Evolutionary conservation across 2,797 vertebrate genomes (phyloP).

Genomic region (Pantherophis vulpinus): DNA sequence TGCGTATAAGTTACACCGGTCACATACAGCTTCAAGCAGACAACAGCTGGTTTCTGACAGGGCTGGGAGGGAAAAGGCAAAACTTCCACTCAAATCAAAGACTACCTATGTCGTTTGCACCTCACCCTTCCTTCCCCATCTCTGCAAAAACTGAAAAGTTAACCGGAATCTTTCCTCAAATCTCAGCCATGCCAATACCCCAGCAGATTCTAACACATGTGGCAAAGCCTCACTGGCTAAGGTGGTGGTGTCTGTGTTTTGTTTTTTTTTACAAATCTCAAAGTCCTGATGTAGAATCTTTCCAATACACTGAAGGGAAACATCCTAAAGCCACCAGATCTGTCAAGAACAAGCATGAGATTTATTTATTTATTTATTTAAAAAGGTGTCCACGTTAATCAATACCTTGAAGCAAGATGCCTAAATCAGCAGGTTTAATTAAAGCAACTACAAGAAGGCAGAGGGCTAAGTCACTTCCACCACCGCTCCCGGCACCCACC

Average conservation of each 20-base stretch:
- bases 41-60: background rate
- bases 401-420: background rate
- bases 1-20: constrained; percentile 30
- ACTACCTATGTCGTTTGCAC: background rate
- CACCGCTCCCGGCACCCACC: background rate
- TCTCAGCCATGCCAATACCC: background rate
- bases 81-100: constrained; percentile 28
- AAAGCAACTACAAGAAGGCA: constrained; percentile 2
- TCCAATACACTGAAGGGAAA: background rate
- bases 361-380: background rate
- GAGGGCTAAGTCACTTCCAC: background rate
- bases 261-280: background rate
- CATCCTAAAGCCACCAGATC: background rate
- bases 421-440: constrained; percentile 4
- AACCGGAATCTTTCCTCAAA: background rate
- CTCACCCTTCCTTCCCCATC: background rate
- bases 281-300: background rate
- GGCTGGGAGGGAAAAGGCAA: constrained; percentile 8
- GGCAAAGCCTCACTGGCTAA: constrained; percentile 8
- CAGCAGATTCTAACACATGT: background rate
- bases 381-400: background rate
- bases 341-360: background rate
- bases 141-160: constrained; percentile 10
- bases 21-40: constrained; percentile 8
- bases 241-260: background rate